Evolutionary conservation across 53 echinoderm and acorn worm species (phyloP).

Genomic region (Paelopatides confundens): DNA sequence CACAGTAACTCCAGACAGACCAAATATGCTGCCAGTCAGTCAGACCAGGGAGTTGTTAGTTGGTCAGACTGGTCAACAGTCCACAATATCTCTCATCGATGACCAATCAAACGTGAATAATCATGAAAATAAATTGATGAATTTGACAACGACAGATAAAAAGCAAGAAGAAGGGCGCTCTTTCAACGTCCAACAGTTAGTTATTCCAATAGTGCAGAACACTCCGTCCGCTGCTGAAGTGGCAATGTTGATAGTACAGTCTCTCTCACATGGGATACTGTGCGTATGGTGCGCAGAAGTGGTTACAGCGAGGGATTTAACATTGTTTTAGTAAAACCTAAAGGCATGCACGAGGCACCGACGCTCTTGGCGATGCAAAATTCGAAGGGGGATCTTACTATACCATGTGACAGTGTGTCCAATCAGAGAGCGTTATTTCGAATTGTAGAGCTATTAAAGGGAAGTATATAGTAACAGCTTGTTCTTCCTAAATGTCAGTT

Average conservation of each 20-base stretch:
- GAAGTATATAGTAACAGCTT: not conserved
- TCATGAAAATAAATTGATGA: not conserved
- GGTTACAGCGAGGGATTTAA: slow-evolving; percentile 12
- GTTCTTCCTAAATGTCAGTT: too few relatives aligned
- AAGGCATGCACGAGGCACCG: slow-evolving; percentile 30
- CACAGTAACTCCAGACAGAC: too few relatives aligned
- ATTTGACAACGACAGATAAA: not conserved
- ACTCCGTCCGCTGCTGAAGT: not conserved
- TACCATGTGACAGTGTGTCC: slow-evolving; percentile 28
- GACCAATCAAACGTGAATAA: not conserved
- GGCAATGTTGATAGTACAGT: slow-evolving; percentile 6
- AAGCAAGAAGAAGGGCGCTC: not conserved
- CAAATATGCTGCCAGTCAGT: too few relatives aligned
- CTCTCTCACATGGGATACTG: slow-evolving; percentile 39
- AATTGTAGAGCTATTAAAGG: not conserved
- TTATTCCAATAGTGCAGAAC: not conserved
- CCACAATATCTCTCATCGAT: too few relatives aligned
- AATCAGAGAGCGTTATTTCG: slow-evolving; percentile 34
- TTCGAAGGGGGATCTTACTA: not conserved
- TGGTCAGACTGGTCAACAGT: too few relatives aligned
- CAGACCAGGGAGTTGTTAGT: too few relatives aligned
- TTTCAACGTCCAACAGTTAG: not conserved
- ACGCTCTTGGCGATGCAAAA: slow-evolving; percentile 42
- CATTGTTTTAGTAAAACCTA: slow-evolving; percentile 39
- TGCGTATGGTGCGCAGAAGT: slow-evolving; percentile 25